phyloP scores from a whole-genome alignment of 2,113 vertebrate genomes.

The Cebidichthys violaceus region DNA sequence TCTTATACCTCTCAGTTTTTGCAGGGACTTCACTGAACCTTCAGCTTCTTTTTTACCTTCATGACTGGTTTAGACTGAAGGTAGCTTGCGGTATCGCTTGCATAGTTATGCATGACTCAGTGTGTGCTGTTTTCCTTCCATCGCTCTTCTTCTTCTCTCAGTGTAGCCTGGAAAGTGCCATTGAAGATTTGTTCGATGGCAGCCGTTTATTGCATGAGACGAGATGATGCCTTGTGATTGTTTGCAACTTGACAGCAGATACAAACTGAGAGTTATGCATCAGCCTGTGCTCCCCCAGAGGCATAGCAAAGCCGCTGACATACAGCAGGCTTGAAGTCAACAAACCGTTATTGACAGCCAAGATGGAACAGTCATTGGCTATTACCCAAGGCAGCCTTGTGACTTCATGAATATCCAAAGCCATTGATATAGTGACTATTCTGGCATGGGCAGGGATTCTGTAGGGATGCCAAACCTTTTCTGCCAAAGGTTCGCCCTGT shows the following conservation, averaged over 20 bases:
- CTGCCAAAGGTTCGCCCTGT: neutral
- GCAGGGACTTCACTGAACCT: neutral
- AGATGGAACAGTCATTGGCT: slow-evolving; percentile 33
- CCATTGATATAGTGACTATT: neutral
- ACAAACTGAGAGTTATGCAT: neutral
- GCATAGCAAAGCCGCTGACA: slow-evolving; percentile 12
- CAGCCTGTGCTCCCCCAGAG: neutral
- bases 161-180: neutral
- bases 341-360: slow-evolving; percentile 37
- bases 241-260: slow-evolving; percentile 13
- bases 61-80: neutral
- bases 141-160: neutral
- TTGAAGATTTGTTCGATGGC: neutral
- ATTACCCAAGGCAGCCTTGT: slow-evolving; percentile 4
- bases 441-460: neutral
- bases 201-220: slow-evolving; percentile 13
- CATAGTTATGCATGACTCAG: neutral
- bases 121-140: neutral
- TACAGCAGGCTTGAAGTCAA: slow-evolving; percentile 16
- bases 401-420: slow-evolving; percentile 44
- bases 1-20: neutral
- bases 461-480: neutral
- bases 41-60: neutral
- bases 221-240: slow-evolving; percentile 11
- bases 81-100: neutral